Base-by-base conservation (phyloP, 1,140 invertebrate genomes). In the Ericerus pela region DNA sequence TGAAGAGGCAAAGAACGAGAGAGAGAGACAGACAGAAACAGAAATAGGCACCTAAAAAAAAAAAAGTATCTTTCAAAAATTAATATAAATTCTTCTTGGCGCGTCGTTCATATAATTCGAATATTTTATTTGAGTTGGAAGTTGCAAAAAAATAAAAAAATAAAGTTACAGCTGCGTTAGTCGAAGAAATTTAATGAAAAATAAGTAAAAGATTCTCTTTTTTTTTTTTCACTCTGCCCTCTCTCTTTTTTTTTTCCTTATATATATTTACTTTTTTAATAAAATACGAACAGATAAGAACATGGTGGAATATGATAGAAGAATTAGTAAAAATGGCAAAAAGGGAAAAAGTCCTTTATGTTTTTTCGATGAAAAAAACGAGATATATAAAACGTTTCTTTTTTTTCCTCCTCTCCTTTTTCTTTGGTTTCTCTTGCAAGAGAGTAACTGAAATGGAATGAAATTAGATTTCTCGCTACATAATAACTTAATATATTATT, bases 101-200 rank as follows among this genome's bases (percentile, higher is more conserved):
- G n/a, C 18, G 41, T 47, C 20, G 14, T 14, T n/a, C 26, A 4
- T 22, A n/a, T n/a, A n/a, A n/a, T n/a, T n/a, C 26, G 37, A 41
- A 41, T 41, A 41, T 41, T 16, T 5, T 41, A 8, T 41, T 41
- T 16, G 37, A 6, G n/a, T 16, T 41, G 37, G n/a, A n/a, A n/a
- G n/a, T n/a, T n/a, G n/a, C n/a, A n/a, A n/a, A n/a, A n/a, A n/a
- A n/a, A n/a, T n/a, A n/a, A n/a, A n/a, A 41, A 41, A 41, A 41
- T 4, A 41, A 41, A 18, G 14, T 41, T 38, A 22, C 26, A 24
- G 26, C 2, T 18, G 41, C 41, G 41, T 47, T 47, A 24, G 41
- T 47, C 20, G 41, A 47, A 47, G 41, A 47, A 47, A 47, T 47
- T 47, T 47, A 47, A 47, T 47, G 26, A 47, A 47, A 47, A 47